Percentiles rank a stretch among this genome's conserved stretches.
These are phyloP conservation scores for Thereuonema tuberculata DNA, from an alignment of 1,140 invertebrate genomes.

Conservation along the genomic window DNA sequence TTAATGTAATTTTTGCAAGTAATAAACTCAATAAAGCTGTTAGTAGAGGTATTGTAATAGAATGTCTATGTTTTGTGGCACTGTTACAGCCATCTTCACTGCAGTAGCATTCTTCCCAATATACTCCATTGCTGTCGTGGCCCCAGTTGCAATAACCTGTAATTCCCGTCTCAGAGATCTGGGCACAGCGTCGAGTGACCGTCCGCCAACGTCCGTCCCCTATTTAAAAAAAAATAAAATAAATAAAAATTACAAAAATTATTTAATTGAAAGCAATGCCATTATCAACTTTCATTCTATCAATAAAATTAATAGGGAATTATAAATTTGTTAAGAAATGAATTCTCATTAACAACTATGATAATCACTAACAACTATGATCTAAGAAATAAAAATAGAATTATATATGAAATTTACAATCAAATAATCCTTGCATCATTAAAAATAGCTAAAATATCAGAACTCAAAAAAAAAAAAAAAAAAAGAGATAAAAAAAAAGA, in stretches of 20 bases:
- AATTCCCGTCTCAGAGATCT: slow-evolving; percentile 73
- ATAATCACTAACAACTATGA: too few species aligned
- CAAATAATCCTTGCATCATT: too few species aligned
- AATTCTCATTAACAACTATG: too few species aligned
- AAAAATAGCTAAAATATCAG: too few species aligned
- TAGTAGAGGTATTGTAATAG: neutral
- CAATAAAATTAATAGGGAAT: too few species aligned
- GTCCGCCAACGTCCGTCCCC: slow-evolving; percentile 87
- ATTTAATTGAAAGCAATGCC: neutral
- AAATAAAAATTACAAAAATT: neutral
- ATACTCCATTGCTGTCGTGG: slow-evolving; percentile 77
- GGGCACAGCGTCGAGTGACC: slow-evolving; percentile 76
- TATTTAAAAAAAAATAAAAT: slow-evolving; percentile 31
- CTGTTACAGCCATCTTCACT: slow-evolving; percentile 70
- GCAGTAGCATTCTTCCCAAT: slow-evolving; percentile 91
- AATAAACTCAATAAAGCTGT: too few species aligned
- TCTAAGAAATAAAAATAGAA: too few species aligned
- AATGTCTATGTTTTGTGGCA: slow-evolving; percentile 14
- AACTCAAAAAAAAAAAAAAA: too few species aligned
- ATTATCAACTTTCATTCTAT: neutral
- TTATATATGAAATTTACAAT: too few species aligned
- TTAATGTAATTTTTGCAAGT: too few species aligned
- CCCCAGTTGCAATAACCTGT: slow-evolving; percentile 90
- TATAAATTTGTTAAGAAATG: too few species aligned
- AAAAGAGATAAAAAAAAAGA: too few species aligned